phyloP scores from a whole-genome alignment of 1,140 invertebrate species.

The Bombus breviceps region DNA sequence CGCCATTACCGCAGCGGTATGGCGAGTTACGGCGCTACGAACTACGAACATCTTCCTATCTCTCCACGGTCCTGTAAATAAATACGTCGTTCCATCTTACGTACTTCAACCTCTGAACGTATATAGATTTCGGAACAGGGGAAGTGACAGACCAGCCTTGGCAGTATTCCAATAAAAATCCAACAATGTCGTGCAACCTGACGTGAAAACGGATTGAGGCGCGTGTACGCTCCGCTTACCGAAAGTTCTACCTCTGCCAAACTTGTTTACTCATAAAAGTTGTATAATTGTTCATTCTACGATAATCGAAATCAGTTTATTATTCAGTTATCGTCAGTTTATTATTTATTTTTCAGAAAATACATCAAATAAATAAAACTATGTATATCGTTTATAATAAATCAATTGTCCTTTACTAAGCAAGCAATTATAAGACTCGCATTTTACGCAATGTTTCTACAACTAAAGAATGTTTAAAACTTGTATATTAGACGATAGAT shows the following conservation, averaged over 20 bases:
- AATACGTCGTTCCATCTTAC: conserved; percentile 69
- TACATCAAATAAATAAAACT: no score
- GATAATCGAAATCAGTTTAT: not conserved
- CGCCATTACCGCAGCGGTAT: conserved; percentile 75
- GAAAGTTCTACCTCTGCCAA: not conserved
- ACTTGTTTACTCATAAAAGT: not conserved
- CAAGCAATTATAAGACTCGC: no score
- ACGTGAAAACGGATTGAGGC: conserved; percentile 40
- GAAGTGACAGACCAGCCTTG: conserved; percentile 46
- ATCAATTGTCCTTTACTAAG: no score
- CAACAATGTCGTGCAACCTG: conserved; percentile 28
- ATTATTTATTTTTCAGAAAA: no score
- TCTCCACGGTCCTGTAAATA: conserved; percentile 68
- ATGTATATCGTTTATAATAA: no score
- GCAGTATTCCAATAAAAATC: conserved; percentile 59
- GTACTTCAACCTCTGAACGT: conserved; percentile 49
- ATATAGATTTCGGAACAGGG: conserved; percentile 16
- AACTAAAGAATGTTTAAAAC: no score
- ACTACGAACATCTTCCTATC: conserved; percentile 50
- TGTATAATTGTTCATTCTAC: no score
- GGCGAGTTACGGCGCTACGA: conserved; percentile 70
- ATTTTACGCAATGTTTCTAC: no score
- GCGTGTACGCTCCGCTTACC: conserved; percentile 13
- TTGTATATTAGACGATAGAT: no score
- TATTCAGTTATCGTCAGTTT: no score